phyloP scores from a whole-genome alignment of 1,140 invertebrate genomes.

The Oryctes rhinoceros region DNA sequence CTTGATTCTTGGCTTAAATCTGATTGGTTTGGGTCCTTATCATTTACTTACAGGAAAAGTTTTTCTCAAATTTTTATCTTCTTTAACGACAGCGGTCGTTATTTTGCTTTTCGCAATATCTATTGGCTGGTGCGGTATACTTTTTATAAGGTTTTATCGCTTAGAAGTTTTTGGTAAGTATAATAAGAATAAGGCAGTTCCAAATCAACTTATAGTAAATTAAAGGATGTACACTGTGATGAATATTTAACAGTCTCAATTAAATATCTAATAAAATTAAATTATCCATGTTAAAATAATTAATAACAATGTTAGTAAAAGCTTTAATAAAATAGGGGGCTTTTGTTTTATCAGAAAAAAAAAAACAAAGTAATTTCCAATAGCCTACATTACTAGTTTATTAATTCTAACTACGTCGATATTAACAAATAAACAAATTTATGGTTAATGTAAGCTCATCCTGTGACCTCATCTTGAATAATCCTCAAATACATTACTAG shows the following conservation, averaged over 20 bases:
- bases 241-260: not conserved
- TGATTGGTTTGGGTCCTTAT: conserved; percentile 8
- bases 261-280: too few relatives aligned
- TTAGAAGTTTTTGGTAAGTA: not conserved
- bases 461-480: too few relatives aligned
- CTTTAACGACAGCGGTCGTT: not conserved
- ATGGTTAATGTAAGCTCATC: too few relatives aligned
- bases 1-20: not conserved
- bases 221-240: not conserved
- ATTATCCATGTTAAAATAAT: too few relatives aligned
- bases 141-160: not conserved
- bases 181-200: not conserved
- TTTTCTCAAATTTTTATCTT: not conserved
- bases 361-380: too few relatives aligned
- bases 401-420: too few relatives aligned
- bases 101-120: not conserved
- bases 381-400: too few relatives aligned
- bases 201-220: not conserved
- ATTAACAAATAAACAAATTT: too few relatives aligned
- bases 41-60: not conserved
- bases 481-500: too few relatives aligned
- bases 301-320: too few relatives aligned
- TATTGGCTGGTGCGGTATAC: not conserved
- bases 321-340: too few relatives aligned
- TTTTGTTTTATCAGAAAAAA: too few relatives aligned